Percentiles rank a stretch among this genome's conserved stretches.
Evolutionary conservation across 2,797 vertebrate species (phyloP).

Genomic region (Otolemur crassicaudatus): DNA sequence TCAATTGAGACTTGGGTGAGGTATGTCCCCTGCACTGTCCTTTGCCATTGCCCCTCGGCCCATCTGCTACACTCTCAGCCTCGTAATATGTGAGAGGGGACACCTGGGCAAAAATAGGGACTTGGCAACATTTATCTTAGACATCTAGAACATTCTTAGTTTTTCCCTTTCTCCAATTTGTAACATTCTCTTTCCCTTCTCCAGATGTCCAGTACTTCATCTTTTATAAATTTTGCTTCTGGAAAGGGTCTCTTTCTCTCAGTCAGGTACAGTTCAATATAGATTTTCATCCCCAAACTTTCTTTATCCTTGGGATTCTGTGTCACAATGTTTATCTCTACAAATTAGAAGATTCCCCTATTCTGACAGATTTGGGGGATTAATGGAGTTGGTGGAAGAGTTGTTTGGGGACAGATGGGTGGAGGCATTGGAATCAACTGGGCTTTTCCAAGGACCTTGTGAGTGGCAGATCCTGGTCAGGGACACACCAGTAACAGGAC

Average conservation of each 20-base stretch:
- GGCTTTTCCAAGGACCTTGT: not conserved
- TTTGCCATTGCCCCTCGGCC: rapidly evolving
- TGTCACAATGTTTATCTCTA: not conserved
- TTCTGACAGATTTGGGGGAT: not conserved
- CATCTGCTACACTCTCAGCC: not conserved
- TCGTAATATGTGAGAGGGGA: not conserved
- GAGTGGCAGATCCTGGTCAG: not conserved
- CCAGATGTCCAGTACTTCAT: not conserved
- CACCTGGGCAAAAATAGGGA: not conserved
- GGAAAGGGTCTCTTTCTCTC: not conserved
- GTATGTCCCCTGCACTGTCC: rapidly evolving
- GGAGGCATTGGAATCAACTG: not conserved
- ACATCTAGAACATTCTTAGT: not conserved
- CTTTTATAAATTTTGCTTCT: not conserved
- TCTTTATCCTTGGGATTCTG: not conserved
- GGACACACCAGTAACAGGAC: not conserved
- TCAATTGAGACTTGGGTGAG: not conserved
- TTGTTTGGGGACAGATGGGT: not conserved
- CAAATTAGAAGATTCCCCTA: not conserved
- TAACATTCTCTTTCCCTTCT: not conserved
- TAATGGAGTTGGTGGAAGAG: not conserved
- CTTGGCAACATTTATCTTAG: not conserved
- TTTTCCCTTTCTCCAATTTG: not conserved
- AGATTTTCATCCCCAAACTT: not conserved
- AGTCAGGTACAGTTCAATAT: not conserved